Conservation (phyloP, 2,888 invertebrate species). For the Halictus quadricinctus region DNA sequence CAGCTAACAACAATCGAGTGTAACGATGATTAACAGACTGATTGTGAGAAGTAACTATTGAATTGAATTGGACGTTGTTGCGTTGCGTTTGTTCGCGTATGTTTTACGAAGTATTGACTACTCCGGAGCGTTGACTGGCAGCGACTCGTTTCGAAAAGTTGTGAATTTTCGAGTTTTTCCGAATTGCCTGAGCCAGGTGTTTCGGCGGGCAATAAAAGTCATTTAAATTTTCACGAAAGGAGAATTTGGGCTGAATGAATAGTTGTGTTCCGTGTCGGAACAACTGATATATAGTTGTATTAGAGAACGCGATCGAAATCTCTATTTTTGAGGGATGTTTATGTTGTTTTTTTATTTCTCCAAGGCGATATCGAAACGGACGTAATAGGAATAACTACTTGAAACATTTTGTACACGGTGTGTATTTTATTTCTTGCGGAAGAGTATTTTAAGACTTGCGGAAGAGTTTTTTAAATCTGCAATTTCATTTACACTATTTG, state of each 20-base stretch:
- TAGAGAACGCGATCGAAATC: not conserved
- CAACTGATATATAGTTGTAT: not conserved
- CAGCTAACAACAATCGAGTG: not conserved
- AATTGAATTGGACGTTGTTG: not conserved
- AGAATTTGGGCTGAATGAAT: not conserved
- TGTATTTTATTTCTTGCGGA: not conserved
- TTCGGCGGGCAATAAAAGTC: not conserved
- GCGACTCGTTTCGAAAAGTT: too few species aligned
- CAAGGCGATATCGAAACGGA: not conserved
- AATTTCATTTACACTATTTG: not conserved
- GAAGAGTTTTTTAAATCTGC: not conserved
- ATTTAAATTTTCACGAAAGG: not conserved
- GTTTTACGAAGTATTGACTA: not conserved
- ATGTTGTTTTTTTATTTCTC: constrained; percentile 6
- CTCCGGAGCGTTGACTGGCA: not conserved
- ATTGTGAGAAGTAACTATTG: not conserved
- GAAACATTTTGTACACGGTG: not conserved
- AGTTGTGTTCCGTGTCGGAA: not conserved
- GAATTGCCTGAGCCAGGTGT: not conserved
- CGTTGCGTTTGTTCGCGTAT: too few species aligned
- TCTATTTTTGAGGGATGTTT: not conserved
- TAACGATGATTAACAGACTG: not conserved
- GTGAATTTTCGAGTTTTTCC: not conserved
- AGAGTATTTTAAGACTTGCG: not conserved
- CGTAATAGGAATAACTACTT: not conserved